Evolutionary conservation across 2,888 invertebrate genomes (phyloP), one percentile per base, ranked within the genome.

Genomic region (Aspidapion aeneum): DNA sequence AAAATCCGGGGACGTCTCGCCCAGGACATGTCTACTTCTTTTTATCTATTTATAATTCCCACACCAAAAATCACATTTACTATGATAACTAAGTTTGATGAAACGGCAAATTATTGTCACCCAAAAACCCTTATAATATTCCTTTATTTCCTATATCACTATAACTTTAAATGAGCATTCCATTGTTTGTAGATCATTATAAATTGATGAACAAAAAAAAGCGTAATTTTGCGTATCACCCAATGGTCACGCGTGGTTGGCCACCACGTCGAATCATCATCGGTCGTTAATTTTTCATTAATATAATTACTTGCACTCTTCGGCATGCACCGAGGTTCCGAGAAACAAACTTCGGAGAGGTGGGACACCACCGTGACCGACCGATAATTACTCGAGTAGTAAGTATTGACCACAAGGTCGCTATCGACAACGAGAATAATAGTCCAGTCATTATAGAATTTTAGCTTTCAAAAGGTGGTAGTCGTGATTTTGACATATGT

Each of bases 251-350:
- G 52, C 52, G 17, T 52, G 52, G 5, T 18, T 52, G 52, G 17
- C 52, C 17, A 19, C 18, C 17, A 12, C 52, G 52, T 52, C n/a
- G n/a, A n/a, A n/a, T n/a, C n/a, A 12, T 12, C 35, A 52, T 19
- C 7, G 52, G 7, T 52, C 52, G 17, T 52, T 52, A 52, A 52
- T 52, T 52, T 52, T 52, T 52, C 52, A 52, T 52, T 52, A 52
- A 52, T 52, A 52, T 52, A 5, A 5, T 52, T 52, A 52, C 52
- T 52, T 19, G 52, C 18, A 52, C 52, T 17, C 19, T 19, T 17
- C 52, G 52, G 52, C 35, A 35, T 52, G 52, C 19, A 52, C 52
- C 52, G 52, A 52, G 52, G 35, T 35, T 35, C 35, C 35, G 35
- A 35, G 35, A 35, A 35, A 35, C 35, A n/a, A n/a, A n/a, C n/a